Percentiles rank a stretch among this genome's conserved stretches.
Evolutionary conservation across 2,113 vertebrate species (phyloP).

Genomic region (Paradisaea rubra): DNA sequence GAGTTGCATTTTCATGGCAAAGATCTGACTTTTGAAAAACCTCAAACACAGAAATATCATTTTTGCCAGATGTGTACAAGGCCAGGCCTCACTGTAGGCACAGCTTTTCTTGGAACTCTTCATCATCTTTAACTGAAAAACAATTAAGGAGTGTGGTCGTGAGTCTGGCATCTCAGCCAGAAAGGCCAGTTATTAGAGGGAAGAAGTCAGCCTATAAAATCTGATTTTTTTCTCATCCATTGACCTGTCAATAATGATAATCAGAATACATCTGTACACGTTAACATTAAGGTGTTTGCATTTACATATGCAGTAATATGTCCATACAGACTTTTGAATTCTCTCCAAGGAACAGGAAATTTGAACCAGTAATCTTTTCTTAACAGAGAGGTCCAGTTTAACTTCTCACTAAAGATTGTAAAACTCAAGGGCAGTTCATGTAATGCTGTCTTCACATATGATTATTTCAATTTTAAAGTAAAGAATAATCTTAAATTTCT

Average conservation of each 20-base stretch:
- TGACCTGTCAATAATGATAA: not conserved
- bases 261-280: not conserved
- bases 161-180: not conserved
- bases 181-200: not conserved
- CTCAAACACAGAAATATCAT: not conserved
- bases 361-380: not conserved
- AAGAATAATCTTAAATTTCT: not conserved
- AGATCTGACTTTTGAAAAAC: not conserved
- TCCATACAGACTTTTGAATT: not conserved
- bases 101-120: not conserved
- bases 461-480: not conserved
- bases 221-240: not conserved
- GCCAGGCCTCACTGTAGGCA: not conserved
- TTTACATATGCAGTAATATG: not conserved
- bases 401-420: not conserved
- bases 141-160: not conserved
- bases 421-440: not conserved
- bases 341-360: not conserved
- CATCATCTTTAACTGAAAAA: not conserved
- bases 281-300: not conserved
- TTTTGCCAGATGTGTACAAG: not conserved
- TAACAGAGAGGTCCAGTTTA: not conserved
- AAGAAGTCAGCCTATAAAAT: not conserved
- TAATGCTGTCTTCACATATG: not conserved
- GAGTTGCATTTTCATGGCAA: not conserved